phyloP scores from a whole-genome alignment of 2,797 vertebrate species.

The Sebastes cheni region DNA sequence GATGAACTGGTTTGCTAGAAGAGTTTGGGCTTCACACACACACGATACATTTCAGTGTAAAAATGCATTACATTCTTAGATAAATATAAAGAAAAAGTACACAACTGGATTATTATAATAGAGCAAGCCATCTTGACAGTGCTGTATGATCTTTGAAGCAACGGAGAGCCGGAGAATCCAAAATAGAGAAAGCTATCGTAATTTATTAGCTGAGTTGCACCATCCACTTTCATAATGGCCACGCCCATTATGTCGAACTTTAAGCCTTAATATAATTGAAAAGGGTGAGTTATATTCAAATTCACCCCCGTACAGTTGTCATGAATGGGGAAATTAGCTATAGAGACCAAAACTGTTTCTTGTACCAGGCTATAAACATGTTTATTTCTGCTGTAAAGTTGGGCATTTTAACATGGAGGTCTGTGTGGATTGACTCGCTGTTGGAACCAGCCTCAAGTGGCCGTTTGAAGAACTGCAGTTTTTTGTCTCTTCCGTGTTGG shows the following conservation, averaged over 20 bases:
- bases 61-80: not conserved
- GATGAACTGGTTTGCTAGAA: not conserved
- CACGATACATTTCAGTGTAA: not conserved
- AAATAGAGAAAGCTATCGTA: not conserved
- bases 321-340: too few species aligned
- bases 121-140: not conserved
- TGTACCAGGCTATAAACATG: too few species aligned
- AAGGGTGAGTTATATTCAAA: too few species aligned
- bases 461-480: too few species aligned
- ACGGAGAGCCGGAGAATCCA: not conserved
- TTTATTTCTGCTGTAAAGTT: too few species aligned
- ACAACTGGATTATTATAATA: not conserved
- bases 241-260: too few species aligned
- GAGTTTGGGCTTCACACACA: not conserved
- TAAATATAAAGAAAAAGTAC: not conserved
- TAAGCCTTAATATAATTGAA: too few species aligned
- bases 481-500: too few species aligned
- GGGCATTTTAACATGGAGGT: too few species aligned
- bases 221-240: not conserved
- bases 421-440: too few species aligned
- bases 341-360: accelerated
- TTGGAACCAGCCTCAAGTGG: too few species aligned
- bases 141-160: not conserved
- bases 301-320: too few species aligned
- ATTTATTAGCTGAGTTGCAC: not conserved